Conservation (phyloP, 2,888 invertebrate genomes). For the Leistus spinibarbis region DNA sequence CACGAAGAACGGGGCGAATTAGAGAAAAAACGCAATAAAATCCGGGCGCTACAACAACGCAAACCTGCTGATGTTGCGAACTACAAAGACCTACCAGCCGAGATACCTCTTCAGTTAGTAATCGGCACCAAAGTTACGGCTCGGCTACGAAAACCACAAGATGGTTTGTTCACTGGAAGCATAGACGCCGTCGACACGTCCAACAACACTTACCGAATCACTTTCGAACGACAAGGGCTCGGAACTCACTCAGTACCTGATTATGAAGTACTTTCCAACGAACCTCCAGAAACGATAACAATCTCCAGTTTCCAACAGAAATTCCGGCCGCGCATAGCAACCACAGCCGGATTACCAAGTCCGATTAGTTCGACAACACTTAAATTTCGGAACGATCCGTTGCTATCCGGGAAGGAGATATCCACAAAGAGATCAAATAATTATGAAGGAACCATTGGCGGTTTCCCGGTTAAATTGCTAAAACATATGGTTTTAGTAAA, state of each 20-base stretch:
- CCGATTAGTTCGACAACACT: constrained; percentile 52
- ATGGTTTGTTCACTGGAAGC: constrained; percentile 91
- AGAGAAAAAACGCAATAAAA: constrained; percentile 88
- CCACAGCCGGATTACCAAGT: constrained; percentile 59
- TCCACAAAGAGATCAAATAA: constrained; percentile 51
- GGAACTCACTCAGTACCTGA: constrained; percentile 97
- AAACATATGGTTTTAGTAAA: constrained; percentile 86
- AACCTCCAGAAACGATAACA: constrained; percentile 88
- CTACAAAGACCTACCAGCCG: constrained; percentile 88
- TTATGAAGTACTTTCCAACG: constrained; percentile 93
- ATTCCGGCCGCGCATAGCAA: constrained; percentile 72
- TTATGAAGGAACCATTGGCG: constrained; percentile 69
- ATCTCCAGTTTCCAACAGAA: constrained; percentile 82
- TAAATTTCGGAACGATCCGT: constrained; percentile 69
- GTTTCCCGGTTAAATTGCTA: constrained; percentile 83
- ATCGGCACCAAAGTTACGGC: constrained; percentile 95
- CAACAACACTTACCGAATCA: constrained; percentile 92
- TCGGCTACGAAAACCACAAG: constrained; percentile 87
- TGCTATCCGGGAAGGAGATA: constrained; percentile 64
- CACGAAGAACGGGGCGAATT: constrained; percentile 91
- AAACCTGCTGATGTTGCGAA: constrained; percentile 78
- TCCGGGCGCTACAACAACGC: constrained; percentile 90
- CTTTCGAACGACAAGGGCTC: constrained; percentile 89
- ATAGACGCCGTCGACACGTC: constrained; percentile 96
- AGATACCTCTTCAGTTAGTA: constrained; percentile 92